Conservation (phyloP, 2,888 invertebrate genomes). For the Heterodera filipjevi region DNA sequence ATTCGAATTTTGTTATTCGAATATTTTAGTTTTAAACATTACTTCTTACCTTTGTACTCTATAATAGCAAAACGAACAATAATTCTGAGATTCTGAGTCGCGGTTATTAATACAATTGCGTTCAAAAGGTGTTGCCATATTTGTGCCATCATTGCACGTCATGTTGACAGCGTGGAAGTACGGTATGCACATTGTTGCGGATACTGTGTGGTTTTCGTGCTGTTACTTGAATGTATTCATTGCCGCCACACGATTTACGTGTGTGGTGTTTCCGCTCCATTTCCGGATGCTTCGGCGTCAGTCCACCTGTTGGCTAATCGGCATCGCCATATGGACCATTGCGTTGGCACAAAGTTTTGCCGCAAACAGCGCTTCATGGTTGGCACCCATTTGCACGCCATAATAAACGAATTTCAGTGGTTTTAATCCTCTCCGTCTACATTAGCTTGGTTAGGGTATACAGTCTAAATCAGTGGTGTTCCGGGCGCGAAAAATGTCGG, state of each 20-base stretch:
- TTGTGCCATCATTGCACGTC: background rate
- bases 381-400: too few relatives aligned
- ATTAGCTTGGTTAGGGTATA: too few relatives aligned
- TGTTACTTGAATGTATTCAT: constrained; percentile 26
- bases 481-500: too few relatives aligned
- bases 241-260: constrained; percentile 11
- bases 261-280: constrained; percentile 27
- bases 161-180: constrained; percentile 18
- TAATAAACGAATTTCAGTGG: too few relatives aligned
- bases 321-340: background rate
- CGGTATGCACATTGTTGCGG: background rate
- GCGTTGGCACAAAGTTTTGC: constrained; percentile 17
- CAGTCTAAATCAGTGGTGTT: too few relatives aligned
- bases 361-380: constrained; percentile 14
- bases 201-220: constrained; percentile 19
- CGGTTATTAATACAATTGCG: background rate
- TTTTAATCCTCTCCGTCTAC: too few relatives aligned
- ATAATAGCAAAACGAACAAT: background rate
- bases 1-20: background rate
- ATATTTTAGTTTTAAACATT: background rate
- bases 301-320: constrained; percentile 12
- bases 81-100: background rate
- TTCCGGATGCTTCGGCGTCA: constrained; percentile 11
- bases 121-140: background rate
- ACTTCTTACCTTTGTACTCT: too few relatives aligned